Evolutionary conservation across 2,888 invertebrate species (phyloP), one percentile per base, ranked within the genome.

Genomic region (Hirtodrosophila histrioides): DNA sequence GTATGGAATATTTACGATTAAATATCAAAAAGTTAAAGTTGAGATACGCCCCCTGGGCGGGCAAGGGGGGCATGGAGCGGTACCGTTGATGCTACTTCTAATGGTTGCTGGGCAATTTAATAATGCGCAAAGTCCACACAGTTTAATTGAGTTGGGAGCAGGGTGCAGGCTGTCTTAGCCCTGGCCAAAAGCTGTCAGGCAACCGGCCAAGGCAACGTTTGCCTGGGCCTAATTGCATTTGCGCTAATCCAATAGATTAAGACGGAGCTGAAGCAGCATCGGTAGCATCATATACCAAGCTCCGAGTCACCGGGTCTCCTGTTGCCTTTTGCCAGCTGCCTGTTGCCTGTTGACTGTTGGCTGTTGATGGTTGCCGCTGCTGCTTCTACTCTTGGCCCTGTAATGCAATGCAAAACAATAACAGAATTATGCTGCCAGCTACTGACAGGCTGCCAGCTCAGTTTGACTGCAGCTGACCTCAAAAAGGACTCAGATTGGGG

Each of bases 391-490:
- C 44, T 44, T 35, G 35, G 36, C 36, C 35, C 44, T 55, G 62
- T 70, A 74, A 74, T 80, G 88, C 80, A 86, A 79, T 72, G 77
- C 74, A 57, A 80, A 88, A 88, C 81, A 84, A 84, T 84, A 86
- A 88, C 78, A 86, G 75, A 75, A 84, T 88, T 84, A 88, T 76
- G 69, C 77, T 69, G 48, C 39, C 57, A 48, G 60, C 77, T 63
- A 45, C 53, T 65, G 73, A 80, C 69, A 76, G 54, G 73, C 73
- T 72, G 72, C 17, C 72, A 54, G 50, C 50, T 46, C 35, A 37
- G 48, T 49, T 45, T 37, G 36, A 10, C 50, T 46, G 27, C 39
- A 51, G 49, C 37, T 65, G 63, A 81, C 68, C 72, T 61, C 43
- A 54, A 53, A 62, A 58, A 10, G 24, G n/a, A 46, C 23, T 46